phyloP scores from a whole-genome alignment of 2,113 vertebrate species.

The Hemiscyllium ocellatum region DNA sequence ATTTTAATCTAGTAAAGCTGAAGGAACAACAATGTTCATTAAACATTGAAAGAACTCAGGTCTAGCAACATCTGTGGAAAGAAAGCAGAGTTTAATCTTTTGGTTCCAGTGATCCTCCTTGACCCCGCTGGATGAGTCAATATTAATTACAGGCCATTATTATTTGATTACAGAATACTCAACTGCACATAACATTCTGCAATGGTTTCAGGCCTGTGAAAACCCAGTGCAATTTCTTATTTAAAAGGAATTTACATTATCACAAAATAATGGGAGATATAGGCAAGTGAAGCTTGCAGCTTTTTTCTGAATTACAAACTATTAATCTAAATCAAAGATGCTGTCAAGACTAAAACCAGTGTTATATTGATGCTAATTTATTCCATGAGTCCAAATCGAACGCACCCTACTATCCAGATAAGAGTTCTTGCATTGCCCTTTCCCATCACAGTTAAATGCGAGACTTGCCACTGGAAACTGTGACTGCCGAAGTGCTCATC shows the following conservation, averaged over 20 bases:
- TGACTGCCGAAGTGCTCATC: not conserved
- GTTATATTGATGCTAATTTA: not conserved
- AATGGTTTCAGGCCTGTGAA: too few species aligned
- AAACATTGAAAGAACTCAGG: too few species aligned
- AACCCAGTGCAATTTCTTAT: too few species aligned
- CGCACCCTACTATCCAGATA: not conserved
- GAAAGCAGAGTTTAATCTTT: too few species aligned
- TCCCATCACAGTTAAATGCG: not conserved
- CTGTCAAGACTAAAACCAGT: not conserved
- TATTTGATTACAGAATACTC: too few species aligned
- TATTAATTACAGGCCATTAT: too few species aligned
- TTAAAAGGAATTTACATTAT: too few species aligned
- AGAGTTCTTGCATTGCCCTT: not conserved
- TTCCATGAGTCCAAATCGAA: not conserved
- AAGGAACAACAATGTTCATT: not conserved
- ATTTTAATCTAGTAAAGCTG: not conserved
- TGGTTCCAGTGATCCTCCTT: too few species aligned
- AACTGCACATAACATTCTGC: too few species aligned
- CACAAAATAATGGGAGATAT: too few species aligned
- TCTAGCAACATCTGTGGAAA: too few species aligned
- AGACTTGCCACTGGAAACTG: not conserved
- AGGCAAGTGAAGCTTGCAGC: not conserved
- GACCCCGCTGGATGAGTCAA: too few species aligned
- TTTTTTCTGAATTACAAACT: not conserved
- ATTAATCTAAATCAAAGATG: not conserved